phyloP scores from a whole-genome alignment of 30 jellyfish, hydroid and myxozoan species.

The Morbakka virulenta region DNA sequence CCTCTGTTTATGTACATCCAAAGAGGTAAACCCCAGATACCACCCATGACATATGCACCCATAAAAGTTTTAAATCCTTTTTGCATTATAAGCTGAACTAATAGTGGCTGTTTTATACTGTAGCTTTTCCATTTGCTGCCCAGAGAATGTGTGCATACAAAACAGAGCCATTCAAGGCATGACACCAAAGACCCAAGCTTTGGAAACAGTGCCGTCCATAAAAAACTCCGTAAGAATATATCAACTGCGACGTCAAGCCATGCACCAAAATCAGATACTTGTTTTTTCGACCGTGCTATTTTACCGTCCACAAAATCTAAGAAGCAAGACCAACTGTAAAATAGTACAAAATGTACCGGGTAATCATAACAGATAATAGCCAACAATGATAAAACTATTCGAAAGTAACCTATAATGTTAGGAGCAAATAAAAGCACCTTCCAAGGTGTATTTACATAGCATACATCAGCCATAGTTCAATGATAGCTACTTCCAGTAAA shows the following conservation, averaged over 20 bases:
- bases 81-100: slow-evolving; percentile 35
- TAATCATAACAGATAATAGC: slow-evolving; percentile 15
- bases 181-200: slow-evolving; percentile 43
- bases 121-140: slow-evolving; percentile 68
- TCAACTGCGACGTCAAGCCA: slow-evolving; percentile 81
- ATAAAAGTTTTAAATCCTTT: slow-evolving; percentile 32
- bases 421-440: slow-evolving; percentile 27
- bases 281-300: slow-evolving; percentile 60
- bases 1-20: slow-evolving; percentile 24
- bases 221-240: slow-evolving; percentile 52
- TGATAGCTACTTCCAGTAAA: neutral
- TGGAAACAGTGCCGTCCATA: slow-evolving; percentile 69
- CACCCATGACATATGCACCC: slow-evolving; percentile 43
- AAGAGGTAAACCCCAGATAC: slow-evolving; percentile 60
- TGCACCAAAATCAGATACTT: slow-evolving; percentile 77
- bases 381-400: neutral
- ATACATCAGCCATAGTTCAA: neutral
- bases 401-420: slow-evolving; percentile 35
- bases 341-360: slow-evolving; percentile 24
- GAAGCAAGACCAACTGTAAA: slow-evolving; percentile 18
- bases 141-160: slow-evolving; percentile 68
- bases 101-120: slow-evolving; percentile 15
- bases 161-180: slow-evolving; percentile 68
- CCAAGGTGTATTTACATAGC: neutral
- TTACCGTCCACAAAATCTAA: slow-evolving; percentile 69